phyloP scores from a whole-genome alignment of 1,140 invertebrate species.

The Drosophila nannoptera region DNA sequence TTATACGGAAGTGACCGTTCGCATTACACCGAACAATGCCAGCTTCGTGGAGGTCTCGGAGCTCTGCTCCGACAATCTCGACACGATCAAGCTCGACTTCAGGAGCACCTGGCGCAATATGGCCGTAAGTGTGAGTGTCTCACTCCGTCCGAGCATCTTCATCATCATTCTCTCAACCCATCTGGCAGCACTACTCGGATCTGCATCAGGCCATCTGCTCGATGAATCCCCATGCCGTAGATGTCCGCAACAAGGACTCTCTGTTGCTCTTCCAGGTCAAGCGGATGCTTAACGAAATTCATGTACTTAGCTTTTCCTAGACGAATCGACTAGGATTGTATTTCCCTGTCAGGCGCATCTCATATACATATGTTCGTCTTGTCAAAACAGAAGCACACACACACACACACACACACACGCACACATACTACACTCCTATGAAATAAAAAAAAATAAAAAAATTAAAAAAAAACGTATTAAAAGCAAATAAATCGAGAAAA shows the following conservation, averaged over 20 bases:
- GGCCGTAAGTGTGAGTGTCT: no score
- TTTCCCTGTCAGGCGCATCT: neutral
- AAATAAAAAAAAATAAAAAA: constrained; percentile 1
- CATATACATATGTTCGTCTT: neutral
- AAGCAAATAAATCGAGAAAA: neutral
- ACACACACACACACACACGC: constrained; percentile 11
- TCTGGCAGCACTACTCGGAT: no score
- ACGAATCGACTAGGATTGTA: constrained; percentile 11
- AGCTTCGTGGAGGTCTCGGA: constrained; percentile 67
- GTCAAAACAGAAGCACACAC: neutral
- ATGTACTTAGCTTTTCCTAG: constrained; percentile 56
- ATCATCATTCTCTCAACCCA: no score
- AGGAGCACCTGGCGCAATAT: constrained; percentile 67
- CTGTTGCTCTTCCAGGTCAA: constrained; percentile 53
- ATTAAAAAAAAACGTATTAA: constrained; percentile 11
- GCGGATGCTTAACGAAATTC: constrained; percentile 53
- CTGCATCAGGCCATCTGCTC: constrained; percentile 63
- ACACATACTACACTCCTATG: constrained; percentile 1
- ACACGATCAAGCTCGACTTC: constrained; percentile 56
- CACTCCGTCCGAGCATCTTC: no score
- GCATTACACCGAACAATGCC: constrained; percentile 54
- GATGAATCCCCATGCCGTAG: constrained; percentile 52
- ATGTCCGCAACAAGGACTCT: constrained; percentile 57
- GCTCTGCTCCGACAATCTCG: constrained; percentile 61
- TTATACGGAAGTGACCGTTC: constrained; percentile 37